Conservation (phyloP, 2,888 invertebrate genomes). For the Matsumyia berberina region DNA sequence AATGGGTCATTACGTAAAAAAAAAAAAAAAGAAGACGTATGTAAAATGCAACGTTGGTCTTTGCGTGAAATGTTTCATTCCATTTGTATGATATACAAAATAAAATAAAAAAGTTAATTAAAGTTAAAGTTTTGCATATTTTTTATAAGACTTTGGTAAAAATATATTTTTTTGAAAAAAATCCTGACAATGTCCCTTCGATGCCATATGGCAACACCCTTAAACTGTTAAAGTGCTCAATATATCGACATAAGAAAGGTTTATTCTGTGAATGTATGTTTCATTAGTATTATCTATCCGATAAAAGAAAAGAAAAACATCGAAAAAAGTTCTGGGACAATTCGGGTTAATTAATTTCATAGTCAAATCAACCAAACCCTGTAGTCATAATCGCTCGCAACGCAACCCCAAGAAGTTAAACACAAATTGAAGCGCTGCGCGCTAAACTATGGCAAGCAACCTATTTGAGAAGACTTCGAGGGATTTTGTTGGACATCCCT, state of each 20-base stretch:
- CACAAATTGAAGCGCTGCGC: no score
- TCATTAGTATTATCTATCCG: no score
- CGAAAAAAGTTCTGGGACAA: constrained; percentile 4
- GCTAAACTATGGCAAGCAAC: no score
- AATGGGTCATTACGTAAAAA: no score
- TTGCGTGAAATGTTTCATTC: neutral
- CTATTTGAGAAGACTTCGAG: no score
- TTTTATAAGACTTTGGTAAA: neutral
- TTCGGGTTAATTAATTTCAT: neutral
- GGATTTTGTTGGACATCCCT: no score
- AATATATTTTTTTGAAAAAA: neutral
- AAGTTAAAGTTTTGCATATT: neutral
- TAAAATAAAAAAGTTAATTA: neutral
- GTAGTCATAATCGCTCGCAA: no score
- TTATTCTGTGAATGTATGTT: neutral
- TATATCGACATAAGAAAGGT: neutral
- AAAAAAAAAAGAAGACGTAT: no score
- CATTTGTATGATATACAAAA: neutral
- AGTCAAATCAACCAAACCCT: no score
- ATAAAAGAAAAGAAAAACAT: neutral
- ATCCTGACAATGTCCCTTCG: neutral
- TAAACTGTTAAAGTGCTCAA: neutral
- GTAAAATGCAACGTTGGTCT: no score
- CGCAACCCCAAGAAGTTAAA: no score
- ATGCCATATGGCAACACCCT: neutral